These are phyloP conservation scores for Heliconius hermathena DNA, from an alignment of 1,140 invertebrate species.

Conservation along the genomic window DNA sequence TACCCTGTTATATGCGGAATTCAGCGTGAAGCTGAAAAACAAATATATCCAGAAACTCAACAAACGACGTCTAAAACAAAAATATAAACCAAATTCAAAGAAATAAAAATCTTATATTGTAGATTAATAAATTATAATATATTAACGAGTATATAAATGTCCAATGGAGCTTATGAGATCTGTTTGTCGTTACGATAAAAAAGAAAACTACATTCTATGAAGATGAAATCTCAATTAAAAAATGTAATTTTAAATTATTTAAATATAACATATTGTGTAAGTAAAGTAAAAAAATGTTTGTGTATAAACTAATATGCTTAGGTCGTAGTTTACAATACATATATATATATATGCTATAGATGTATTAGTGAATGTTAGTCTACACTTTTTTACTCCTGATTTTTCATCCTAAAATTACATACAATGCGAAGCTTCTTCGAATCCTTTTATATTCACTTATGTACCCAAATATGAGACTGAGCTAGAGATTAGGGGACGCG, in stretches of 20 bases:
- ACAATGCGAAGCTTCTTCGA: conserved; percentile 49
- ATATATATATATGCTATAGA: conserved; percentile 4
- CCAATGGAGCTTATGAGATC: conserved; percentile 27
- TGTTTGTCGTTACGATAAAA: conserved; percentile 11
- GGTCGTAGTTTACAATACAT: neutral
- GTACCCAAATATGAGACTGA: conserved; percentile 79
- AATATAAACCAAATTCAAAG: neutral
- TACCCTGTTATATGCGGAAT: too few relatives aligned
- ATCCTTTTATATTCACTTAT: conserved; percentile 66
- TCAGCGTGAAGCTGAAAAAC: too few relatives aligned
- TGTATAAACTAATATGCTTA: neutral
- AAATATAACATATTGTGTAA: neutral
- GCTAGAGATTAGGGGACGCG: conserved; percentile 61
- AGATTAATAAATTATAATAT: conserved; percentile 19
- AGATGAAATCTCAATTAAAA: neutral
- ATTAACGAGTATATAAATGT: conserved; percentile 26
- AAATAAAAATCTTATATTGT: conserved; percentile 6
- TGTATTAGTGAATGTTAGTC: conserved; percentile 22
- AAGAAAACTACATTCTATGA: too few relatives aligned
- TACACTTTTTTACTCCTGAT: conserved; percentile 44
- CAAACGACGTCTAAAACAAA: neutral
- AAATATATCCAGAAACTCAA: neutral
- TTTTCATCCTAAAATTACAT: conserved; percentile 37
- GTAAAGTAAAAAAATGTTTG: neutral
- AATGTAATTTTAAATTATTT: neutral